phyloP scores from a whole-genome alignment of 2,888 invertebrate species.

The Conchocele bisecta region DNA sequence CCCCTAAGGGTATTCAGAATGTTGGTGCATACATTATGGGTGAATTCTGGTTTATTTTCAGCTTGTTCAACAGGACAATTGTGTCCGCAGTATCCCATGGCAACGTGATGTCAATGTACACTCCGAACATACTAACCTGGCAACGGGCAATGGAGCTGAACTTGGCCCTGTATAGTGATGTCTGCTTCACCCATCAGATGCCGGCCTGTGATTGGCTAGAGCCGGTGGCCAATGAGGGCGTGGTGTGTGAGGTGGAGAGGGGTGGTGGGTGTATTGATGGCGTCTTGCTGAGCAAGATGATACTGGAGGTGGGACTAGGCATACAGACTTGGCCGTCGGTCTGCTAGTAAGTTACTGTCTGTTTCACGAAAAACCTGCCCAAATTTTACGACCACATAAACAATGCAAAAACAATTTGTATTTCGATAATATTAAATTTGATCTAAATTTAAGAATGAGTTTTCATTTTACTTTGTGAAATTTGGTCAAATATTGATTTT shows the following conservation, averaged over 20 bases:
- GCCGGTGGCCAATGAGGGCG: conserved; percentile 23
- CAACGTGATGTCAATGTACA: conserved; percentile 16
- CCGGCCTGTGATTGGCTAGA: conserved; percentile 35
- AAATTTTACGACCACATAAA: too few species aligned
- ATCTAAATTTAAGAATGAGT: too few species aligned
- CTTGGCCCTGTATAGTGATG: conserved; percentile 25
- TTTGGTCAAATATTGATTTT: too few species aligned
- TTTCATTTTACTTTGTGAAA: too few species aligned
- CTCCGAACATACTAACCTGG: conserved; percentile 30
- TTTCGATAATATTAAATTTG: too few species aligned
- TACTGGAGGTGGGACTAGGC: conserved; percentile 31
- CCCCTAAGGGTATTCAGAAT: too few species aligned
- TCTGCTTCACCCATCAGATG: conserved; percentile 23
- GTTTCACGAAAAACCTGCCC: too few species aligned
- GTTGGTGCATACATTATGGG: too few species aligned
- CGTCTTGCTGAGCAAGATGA: conserved; percentile 37
- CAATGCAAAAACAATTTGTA: too few species aligned
- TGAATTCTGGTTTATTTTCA: too few species aligned
- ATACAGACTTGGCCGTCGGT: too few species aligned
- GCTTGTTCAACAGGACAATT: conserved; percentile 38
- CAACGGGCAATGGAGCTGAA: conserved; percentile 29
- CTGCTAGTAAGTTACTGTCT: too few species aligned
- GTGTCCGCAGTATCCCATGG: conserved; percentile 20
- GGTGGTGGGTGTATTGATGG: conserved; percentile 34
- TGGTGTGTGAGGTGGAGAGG: conserved; percentile 24